Percentiles rank a stretch among this genome's conserved stretches.
phyloP scores from a whole-genome alignment of 2,113 vertebrate species.

The Vireo altiloquus region DNA sequence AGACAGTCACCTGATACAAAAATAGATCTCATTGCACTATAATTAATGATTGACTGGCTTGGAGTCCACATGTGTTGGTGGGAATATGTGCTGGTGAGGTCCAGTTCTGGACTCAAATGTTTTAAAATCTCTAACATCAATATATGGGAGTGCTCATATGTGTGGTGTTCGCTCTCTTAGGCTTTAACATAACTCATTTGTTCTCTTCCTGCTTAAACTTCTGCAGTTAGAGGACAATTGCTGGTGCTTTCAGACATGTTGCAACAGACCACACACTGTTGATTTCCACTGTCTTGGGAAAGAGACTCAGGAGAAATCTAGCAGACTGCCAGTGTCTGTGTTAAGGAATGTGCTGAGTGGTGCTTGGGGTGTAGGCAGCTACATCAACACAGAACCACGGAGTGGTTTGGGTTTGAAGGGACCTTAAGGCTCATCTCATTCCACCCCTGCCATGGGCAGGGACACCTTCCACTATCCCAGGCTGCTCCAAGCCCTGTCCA shows the following conservation, averaged over 20 bases:
- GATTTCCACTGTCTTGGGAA: neutral
- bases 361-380: neutral
- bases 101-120: neutral
- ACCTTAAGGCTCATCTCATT: neutral
- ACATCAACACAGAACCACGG: neutral
- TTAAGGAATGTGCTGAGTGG: neutral
- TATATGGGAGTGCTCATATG: accelerated
- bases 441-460: neutral
- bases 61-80: neutral
- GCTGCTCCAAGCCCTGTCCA: accelerated
- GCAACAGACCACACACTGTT: neutral
- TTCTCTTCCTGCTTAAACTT: neutral
- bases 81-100: neutral
- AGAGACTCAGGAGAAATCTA: neutral
- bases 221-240: neutral
- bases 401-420: neutral
- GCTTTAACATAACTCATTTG: neutral
- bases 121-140: neutral
- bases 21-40: neutral
- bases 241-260: neutral
- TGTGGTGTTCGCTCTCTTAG: neutral
- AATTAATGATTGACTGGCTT: constrained; percentile 34
- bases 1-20: neutral
- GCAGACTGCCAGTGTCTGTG: neutral
- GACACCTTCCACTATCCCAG: neutral